Evolutionary conservation across 2,888 invertebrate species (phyloP).

Genomic region (Caenorhabditis auriculariae): DNA sequence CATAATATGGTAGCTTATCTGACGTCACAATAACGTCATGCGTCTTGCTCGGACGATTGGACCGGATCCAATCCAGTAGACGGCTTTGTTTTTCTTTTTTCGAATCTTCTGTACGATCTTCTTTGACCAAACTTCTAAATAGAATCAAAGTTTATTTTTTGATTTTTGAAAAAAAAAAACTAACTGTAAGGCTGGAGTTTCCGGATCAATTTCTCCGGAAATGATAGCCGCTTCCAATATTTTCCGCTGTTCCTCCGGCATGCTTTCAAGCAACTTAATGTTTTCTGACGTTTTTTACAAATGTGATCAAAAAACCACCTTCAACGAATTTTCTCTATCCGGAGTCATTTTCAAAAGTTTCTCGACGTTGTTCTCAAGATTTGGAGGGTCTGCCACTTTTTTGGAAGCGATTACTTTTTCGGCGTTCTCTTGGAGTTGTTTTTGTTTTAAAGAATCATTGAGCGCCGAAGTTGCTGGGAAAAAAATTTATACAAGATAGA

Average conservation of each 20-base stretch:
- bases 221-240: slow-evolving; percentile 51
- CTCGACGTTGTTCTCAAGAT: slow-evolving; percentile 3
- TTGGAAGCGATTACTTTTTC: slow-evolving; percentile 10
- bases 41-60: slow-evolving; percentile 48
- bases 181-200: slow-evolving; percentile 43
- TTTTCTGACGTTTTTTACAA: background rate
- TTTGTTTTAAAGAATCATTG: slow-evolving; percentile 38
- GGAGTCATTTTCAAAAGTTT: slow-evolving; percentile 19
- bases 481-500: background rate
- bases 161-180: background rate
- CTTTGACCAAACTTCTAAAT: slow-evolving; percentile 37
- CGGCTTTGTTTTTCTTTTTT: slow-evolving; percentile 49
- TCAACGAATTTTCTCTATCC: slow-evolving; percentile 29
- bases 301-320: slow-evolving; percentile 7
- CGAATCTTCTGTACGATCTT: slow-evolving; percentile 38
- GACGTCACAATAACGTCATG: slow-evolving; percentile 19
- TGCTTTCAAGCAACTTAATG: slow-evolving; percentile 25
- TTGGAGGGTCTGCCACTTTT: slow-evolving; percentile 10
- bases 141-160: too few species aligned
- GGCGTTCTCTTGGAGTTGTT: slow-evolving; percentile 24
- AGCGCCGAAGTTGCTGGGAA: slow-evolving; percentile 36
- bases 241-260: slow-evolving; percentile 43
- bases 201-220: slow-evolving; percentile 52
- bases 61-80: slow-evolving; percentile 59
- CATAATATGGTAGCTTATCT: slow-evolving; percentile 60